Evolutionary conservation across 2,113 vertebrate genomes (phyloP), one percentile per base, ranked within the genome.

Genomic region (Petroica traversi): DNA sequence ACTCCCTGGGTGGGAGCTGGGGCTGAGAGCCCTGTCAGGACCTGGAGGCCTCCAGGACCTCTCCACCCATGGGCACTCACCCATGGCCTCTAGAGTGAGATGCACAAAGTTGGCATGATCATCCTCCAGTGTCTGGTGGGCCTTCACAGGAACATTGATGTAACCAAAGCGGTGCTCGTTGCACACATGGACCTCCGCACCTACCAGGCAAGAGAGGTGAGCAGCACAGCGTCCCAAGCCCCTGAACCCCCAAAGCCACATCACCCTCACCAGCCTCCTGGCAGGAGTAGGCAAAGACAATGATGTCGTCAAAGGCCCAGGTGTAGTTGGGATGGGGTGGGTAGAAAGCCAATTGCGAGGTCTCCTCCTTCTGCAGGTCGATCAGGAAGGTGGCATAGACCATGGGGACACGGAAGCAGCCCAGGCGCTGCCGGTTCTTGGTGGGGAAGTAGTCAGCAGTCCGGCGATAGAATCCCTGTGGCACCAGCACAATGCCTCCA

Each of bases 281-380:
- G 89, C 99, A 99, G 78, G 99, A 98, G 81, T 99, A 99, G 55
- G 99, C 99, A 1, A 99, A 99, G 92, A 99, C 98, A 0, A 99
- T 99, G 97, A 99, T 99, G 92, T 99, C 99, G 0, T 99, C 99
- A 0, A 99, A 99, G 28, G 99, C 98, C 99, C 99, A 99, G 14
- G 99, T 99, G 92, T 99, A 99, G 95, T 98, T 98, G 41, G 98
- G 95, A 62, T 99, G 99, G 34, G 99, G 99, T 0, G 99, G 99
- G 87, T 98, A 98, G 97, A 99, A 99, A 62, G 99, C 98, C 59
- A 99, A 94, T 8, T 34, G 95, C 14, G 95, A 97, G 6, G 98
- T 98, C 51, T 98, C 98, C 45, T 98, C 97, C 62, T 98, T 99
- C 62, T 97, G 97, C 92, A 99, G 95, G 77, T 99, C 98, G 5